These are phyloP conservation scores for Artemia sinica DNA, from an alignment of 2,888 invertebrate species.

Conservation along the genomic window DNA sequence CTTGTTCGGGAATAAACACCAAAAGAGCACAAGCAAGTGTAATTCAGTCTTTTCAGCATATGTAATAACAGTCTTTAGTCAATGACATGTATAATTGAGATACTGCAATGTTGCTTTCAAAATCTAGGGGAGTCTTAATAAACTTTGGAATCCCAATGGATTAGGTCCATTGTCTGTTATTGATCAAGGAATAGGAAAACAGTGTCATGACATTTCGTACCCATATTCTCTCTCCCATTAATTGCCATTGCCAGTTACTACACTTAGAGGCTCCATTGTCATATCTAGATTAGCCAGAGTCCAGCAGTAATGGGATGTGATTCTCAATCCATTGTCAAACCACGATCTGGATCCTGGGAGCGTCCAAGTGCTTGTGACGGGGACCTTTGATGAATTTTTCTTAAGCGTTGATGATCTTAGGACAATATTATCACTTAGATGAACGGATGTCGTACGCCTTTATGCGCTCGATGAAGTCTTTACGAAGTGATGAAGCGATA, in stretches of 20 bases:
- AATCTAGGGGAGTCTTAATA: conserved; percentile 9
- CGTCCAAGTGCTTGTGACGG: conserved; percentile 7
- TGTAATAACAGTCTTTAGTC: neutral
- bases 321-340: conserved; percentile 6
- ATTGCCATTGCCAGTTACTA: conserved; percentile 9
- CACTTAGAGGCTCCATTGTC: conserved; percentile 13
- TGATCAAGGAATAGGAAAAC: conserved; percentile 9
- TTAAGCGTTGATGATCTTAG: conserved; percentile 11
- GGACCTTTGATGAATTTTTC: conserved; percentile 9
- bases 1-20: too few species aligned
- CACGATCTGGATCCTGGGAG: conserved; percentile 12
- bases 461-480: conserved; percentile 10
- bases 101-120: neutral
- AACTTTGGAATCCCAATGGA: conserved; percentile 13
- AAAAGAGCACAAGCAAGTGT: too few species aligned
- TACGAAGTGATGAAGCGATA: conserved; percentile 14
- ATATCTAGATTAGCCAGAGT: conserved; percentile 8
- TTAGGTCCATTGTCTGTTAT: conserved; percentile 12
- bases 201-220: conserved; percentile 5
- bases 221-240: conserved; percentile 1
- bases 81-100: conserved; percentile 10
- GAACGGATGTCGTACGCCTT: conserved; percentile 14
- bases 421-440: conserved; percentile 6
- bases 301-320: conserved; percentile 14
- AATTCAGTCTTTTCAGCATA: too few species aligned